Conservation (phyloP, 1,140 invertebrate species). For the Lamellibrachia luymesi region DNA sequence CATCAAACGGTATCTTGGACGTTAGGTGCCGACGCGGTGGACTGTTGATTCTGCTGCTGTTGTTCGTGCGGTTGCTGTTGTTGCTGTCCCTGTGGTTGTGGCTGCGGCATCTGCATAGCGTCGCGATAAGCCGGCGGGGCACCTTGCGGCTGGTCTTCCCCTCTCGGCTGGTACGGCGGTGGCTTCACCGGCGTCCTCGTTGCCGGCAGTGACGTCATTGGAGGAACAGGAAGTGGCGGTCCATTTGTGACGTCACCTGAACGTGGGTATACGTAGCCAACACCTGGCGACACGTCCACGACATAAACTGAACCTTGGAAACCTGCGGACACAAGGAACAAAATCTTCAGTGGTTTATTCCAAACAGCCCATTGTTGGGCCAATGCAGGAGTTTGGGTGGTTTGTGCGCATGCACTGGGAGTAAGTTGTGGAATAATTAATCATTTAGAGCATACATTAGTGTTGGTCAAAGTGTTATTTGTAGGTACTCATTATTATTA, state of each 20-base stretch:
- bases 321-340: not conserved
- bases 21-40: not conserved
- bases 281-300: not conserved
- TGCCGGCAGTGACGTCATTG: not conserved
- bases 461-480: no score
- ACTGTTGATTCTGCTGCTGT: not conserved
- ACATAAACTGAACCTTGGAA: not conserved
- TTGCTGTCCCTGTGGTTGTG: not conserved
- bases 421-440: no score
- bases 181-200: not conserved
- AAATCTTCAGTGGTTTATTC: no score
- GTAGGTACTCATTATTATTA: no score
- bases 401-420: no score
- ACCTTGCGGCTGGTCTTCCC: not conserved
- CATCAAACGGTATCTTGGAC: not conserved
- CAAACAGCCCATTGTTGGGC: no score
- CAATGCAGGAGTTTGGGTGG: no score
- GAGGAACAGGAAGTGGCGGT: not conserved
- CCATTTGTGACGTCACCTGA: not conserved
- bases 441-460: no score
- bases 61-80: not conserved
- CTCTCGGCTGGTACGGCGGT: not conserved
- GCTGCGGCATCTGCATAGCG: not conserved
- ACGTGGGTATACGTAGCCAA: not conserved
- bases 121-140: not conserved